A percentile compares a stretch with the other conserved stretches of the same genome.
phyloP scores from a whole-genome alignment of 2,113 vertebrate genomes.

The Arvicanthis niloticus region DNA sequence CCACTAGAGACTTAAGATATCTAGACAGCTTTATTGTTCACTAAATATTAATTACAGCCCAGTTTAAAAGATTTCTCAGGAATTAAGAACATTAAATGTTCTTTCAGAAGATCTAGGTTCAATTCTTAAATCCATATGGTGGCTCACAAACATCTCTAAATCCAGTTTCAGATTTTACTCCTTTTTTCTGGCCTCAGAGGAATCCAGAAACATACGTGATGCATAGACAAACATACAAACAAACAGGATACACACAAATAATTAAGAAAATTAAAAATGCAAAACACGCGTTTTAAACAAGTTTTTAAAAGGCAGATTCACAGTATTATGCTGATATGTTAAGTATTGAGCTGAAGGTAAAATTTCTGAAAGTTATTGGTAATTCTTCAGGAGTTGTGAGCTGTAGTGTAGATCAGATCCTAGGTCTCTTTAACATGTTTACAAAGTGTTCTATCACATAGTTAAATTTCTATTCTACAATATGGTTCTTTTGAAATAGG shows the following conservation, averaged over 20 bases:
- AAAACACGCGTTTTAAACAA: not conserved
- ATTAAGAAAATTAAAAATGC: not conserved
- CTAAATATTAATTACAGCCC: constrained; percentile 13
- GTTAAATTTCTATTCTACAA: not conserved
- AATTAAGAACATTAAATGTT: not conserved
- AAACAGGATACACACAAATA: not conserved
- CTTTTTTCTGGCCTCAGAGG: not conserved
- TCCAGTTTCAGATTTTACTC: not conserved
- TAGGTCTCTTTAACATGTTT: not conserved
- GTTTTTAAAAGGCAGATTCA: not conserved
- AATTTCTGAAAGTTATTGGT: not conserved
- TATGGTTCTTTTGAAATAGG: constrained; percentile 21
- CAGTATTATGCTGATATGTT: not conserved
- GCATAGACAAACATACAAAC: not conserved
- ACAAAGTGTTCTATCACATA: not conserved
- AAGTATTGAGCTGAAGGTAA: not conserved
- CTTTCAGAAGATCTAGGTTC: not conserved
- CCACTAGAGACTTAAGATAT: constrained; percentile 38
- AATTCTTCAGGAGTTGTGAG: not conserved
- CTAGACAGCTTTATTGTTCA: constrained; percentile 80
- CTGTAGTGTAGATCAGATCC: not conserved
- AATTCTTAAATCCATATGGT: not conserved
- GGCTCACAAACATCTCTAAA: not conserved
- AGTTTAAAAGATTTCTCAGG: not conserved
- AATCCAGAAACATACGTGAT: not conserved